Base-by-base conservation (phyloP, 2,113 vertebrate species). In the Morone chrysops region DNA sequence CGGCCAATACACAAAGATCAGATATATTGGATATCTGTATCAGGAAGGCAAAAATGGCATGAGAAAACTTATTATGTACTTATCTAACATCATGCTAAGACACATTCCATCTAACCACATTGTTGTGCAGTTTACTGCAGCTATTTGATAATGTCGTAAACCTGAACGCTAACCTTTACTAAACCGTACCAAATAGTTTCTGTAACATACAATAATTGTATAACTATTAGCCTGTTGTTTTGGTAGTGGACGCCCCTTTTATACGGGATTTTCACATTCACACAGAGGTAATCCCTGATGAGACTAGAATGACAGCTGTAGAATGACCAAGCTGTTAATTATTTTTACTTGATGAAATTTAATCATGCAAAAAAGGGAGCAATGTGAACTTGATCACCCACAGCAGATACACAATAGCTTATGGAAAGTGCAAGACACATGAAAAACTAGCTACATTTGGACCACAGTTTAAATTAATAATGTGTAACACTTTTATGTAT, bases 401-500 rank as follows among this genome's bases (percentile, higher is more conserved):
- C 5, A 56, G 43, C 41, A 38, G 7, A 73, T 18, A 5, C n/a
- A 40, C 13, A 67, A 50, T n/a, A 43, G 50, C 5, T 2, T 48
- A 2, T 0, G 4, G 45, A 50, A 14, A 54, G 10, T 62, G 56
- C 47, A 70, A 54, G 50, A 45, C 20, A 47, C 7, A 36, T 60
- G 62, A 40, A 76, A 83, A 75, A 5, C 20, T 22, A 45, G 50
- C 48, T 59, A 65, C 68, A 76, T 74, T 68, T 82, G 68, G 25
- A 81, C 48, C 9, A 31, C 43, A 60, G 79, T 63, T 61, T 85
- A 54, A 86, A 82, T 79, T 12, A 85, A 70, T 86, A 70, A 81
- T 0, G 4, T 57, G 56, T 22, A 74, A 73, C 70, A 77, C 68
- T 68, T n/a, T 87, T n/a, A n/a, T n/a, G n/a, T n/a, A n/a, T n/a